phyloP scores from a whole-genome alignment of 2,113 vertebrate genomes.

The Donacobius atricapilla region DNA sequence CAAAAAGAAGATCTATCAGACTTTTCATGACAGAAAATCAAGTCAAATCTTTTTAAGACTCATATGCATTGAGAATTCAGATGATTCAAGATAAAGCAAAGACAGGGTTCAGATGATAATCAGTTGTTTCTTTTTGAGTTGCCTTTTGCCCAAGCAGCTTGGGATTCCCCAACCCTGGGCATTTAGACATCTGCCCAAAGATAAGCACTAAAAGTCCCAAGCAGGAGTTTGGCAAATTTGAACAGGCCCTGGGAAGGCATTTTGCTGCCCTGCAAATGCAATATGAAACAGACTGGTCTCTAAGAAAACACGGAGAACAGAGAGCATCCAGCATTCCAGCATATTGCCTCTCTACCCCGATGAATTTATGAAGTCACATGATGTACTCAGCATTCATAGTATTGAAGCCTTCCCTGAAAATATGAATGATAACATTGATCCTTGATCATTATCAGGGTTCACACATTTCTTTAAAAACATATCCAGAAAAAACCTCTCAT shows the following conservation, averaged over 20 bases:
- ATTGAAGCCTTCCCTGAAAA: not conserved
- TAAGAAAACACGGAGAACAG: not conserved
- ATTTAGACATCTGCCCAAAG: not conserved
- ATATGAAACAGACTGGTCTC: not conserved
- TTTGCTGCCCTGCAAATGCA: not conserved
- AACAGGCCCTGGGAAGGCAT: not conserved
- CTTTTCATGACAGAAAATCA: not conserved
- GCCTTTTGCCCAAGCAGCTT: not conserved
- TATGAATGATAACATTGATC: not conserved
- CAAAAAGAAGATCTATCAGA: not conserved
- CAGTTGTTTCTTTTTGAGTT: not conserved
- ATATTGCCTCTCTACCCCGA: not conserved
- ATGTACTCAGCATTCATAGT: not conserved
- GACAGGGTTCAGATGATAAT: not conserved
- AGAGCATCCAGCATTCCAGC: not conserved
- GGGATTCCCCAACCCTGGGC: fast-evolving
- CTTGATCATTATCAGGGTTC: not conserved
- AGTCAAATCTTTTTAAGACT: not conserved
- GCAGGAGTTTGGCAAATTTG: not conserved
- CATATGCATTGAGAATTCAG: not conserved
- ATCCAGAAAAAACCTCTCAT: not conserved
- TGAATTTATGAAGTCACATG: not conserved
- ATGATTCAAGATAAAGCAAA: not conserved
- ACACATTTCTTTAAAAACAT: not conserved
- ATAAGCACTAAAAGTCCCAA: not conserved